Conservation (phyloP, 2,888 invertebrate genomes). For the Polydrusus cervinus region DNA sequence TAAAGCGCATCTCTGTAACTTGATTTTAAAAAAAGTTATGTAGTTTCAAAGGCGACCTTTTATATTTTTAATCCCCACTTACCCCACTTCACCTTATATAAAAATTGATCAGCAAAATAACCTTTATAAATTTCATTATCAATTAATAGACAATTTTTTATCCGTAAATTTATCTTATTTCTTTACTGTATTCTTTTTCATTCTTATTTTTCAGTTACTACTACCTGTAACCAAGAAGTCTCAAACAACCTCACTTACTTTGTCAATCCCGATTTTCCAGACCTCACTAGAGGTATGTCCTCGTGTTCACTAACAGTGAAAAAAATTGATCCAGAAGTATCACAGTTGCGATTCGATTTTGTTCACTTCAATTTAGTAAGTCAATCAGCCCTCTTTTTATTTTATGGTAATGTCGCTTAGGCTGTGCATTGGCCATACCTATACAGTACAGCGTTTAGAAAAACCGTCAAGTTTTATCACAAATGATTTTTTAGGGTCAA, state of each 20-base stretch:
- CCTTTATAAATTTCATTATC: too few relatives aligned
- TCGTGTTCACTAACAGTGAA: constrained; percentile 83
- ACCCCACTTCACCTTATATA: too few relatives aligned
- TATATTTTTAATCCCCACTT: too few relatives aligned
- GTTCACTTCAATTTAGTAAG: constrained; percentile 87
- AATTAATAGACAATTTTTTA: too few relatives aligned
- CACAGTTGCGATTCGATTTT: constrained; percentile 89
- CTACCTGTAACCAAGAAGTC: constrained; percentile 82
- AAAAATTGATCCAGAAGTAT: constrained; percentile 85
- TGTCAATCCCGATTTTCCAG: constrained; percentile 87
- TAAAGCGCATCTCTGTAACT: too few relatives aligned
- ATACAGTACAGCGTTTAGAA: too few relatives aligned
- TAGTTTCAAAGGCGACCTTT: too few relatives aligned
- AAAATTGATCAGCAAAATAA: too few relatives aligned
- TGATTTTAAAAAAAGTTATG: too few relatives aligned
- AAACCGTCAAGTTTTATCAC: neutral
- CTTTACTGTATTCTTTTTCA: constrained; percentile 8
- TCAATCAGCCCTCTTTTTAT: constrained; percentile 54
- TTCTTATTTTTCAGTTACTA: constrained; percentile 80
- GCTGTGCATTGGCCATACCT: too few relatives aligned
- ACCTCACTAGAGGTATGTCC: constrained; percentile 79
- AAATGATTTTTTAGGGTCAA: constrained; percentile 78
- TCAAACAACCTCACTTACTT: constrained; percentile 88
- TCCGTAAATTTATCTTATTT: too few relatives aligned
- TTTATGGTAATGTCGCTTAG: neutral